A percentile compares a stretch with the other conserved stretches of the same genome.
Conservation (phyloP, 1,140 invertebrate genomes). For the Nixonia krombeini region DNA sequence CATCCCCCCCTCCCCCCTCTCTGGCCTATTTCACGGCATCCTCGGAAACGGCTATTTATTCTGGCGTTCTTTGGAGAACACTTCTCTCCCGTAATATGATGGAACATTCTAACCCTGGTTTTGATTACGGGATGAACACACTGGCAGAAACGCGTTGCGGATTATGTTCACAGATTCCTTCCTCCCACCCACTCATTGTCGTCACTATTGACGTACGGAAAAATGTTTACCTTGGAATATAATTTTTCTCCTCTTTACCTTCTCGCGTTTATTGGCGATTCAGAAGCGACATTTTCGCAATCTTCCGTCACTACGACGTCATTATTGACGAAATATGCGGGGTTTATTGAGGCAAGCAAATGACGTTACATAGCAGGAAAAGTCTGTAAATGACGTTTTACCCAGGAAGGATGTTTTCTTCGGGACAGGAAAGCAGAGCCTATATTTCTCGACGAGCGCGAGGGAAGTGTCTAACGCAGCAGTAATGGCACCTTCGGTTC, state of each 20-base stretch:
- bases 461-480: conserved; percentile 30
- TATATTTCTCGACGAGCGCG: conserved; percentile 24
- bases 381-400: conserved; percentile 13
- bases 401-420: conserved; percentile 3
- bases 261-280: neutral
- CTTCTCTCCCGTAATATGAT: neutral
- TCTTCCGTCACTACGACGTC: neutral
- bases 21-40: neutral
- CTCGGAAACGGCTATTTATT: conserved; percentile 14
- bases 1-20: conserved; percentile 5
- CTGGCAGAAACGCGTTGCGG: too few species aligned
- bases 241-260: neutral
- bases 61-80: conserved; percentile 6
- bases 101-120: too few species aligned
- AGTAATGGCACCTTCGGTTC: conserved; percentile 38
- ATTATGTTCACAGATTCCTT: neutral
- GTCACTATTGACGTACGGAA: neutral
- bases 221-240: neutral
- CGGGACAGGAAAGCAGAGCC: conserved; percentile 6
- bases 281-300: neutral
- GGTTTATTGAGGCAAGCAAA: conserved; percentile 16
- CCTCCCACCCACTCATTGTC: neutral
- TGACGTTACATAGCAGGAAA: conserved; percentile 17
- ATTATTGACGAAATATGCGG: neutral
- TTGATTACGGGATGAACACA: too few species aligned